Evolutionary conservation across 2,797 vertebrate species (phyloP).

Genomic region (Oreochromis grahami): DNA sequence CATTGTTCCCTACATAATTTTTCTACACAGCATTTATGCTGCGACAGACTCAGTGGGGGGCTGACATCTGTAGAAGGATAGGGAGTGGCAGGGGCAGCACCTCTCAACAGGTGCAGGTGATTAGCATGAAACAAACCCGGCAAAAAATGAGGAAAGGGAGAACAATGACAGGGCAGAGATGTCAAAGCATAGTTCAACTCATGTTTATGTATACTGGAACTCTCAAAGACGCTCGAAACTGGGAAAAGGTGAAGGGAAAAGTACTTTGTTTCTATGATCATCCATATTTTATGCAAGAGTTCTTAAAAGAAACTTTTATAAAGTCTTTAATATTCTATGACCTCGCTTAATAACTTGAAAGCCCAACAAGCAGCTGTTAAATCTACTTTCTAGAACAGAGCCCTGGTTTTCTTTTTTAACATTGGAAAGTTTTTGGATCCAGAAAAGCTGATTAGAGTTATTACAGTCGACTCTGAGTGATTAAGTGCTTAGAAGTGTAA

Average conservation of each 20-base stretch:
- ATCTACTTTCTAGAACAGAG: not conserved
- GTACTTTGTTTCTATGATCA: not conserved
- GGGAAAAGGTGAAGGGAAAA: constrained; percentile 6
- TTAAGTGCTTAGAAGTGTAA: not conserved
- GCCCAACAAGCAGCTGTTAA: not conserved
- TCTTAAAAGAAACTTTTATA: not conserved
- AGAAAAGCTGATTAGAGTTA: not conserved
- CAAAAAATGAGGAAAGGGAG: constrained; percentile 19
- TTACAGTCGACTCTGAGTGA: not conserved
- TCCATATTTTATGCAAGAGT: not conserved
- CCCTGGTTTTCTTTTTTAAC: not conserved
- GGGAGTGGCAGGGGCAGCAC: constrained; percentile 64
- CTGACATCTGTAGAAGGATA: constrained; percentile 49
- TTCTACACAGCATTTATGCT: constrained; percentile 17
- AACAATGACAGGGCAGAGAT: constrained; percentile 25
- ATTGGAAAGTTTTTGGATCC: not conserved
- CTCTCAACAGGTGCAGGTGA: constrained; percentile 65
- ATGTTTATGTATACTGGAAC: constrained; percentile 62
- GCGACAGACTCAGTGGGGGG: constrained; percentile 50
- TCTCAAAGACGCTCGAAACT: constrained; percentile 36
- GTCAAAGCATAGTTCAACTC: constrained; percentile 37
- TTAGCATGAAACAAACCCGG: constrained; percentile 54
- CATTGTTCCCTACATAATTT: constrained; percentile 19
- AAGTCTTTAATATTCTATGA: not conserved
- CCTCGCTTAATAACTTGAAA: not conserved